Base-by-base conservation (phyloP, 2,888 invertebrate species). In the Morpho helenor region DNA sequence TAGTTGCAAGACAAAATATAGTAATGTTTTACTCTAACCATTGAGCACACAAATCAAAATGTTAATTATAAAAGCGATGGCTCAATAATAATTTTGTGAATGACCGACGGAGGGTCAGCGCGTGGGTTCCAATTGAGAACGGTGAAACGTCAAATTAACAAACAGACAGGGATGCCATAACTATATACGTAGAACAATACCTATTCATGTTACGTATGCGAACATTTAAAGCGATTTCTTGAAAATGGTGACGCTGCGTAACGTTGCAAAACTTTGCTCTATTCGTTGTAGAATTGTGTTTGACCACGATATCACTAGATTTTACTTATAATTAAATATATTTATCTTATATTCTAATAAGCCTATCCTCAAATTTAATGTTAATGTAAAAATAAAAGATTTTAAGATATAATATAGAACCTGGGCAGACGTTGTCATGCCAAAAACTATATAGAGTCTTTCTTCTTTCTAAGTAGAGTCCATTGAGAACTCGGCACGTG, bases 61-160 rank as follows among this genome's bases (percentile, higher is more conserved):
- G 10, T 8, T 49, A 54, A 55, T 56, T 57, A 59, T 9, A 49
- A 58, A 52, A 58, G 45, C 46, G 83, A 84, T 82, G 82, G 78
- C 82, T 85, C 82, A 82, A 85, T 83, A 79, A 75, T 80, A 82
- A 80, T 81, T 82, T 83, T 69, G 76, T 83, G 82, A 80, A 80
- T 79, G 74, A 75, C 66, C 76, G 68, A 70, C 68, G 73, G 73
- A 80, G 82, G 86, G 85, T 79, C 85, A 80, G 74, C 74, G 87
- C 84, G 87, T 87, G 86, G 88, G 87, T 78, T 68, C 67, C 85
- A 88, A 89, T 87, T 88, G 85, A 75, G 81, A 74, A 69, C 82
- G 73, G 60, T 84, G 83, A 80, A 80, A 80, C 80, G 76, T 80
- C 79, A 79, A 80, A 82, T 84, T 83, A 83, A 81, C 76, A 72